Conservation (phyloP, 2,797 vertebrate species). For the Cephalopachus bancanus region DNA sequence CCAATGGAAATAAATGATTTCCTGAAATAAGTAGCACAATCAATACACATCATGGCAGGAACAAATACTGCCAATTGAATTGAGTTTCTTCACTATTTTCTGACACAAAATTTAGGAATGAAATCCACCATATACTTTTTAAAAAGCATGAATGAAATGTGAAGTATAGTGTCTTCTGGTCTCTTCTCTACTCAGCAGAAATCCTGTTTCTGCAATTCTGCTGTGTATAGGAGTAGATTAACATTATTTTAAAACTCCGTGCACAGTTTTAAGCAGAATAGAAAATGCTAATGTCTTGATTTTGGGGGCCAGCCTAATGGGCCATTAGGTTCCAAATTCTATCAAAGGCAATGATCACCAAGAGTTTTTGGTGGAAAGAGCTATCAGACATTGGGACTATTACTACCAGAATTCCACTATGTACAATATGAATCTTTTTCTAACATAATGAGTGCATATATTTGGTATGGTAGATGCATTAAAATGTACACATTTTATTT, state of each 20-base stretch:
- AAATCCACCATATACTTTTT: not conserved
- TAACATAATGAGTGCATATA: not conserved
- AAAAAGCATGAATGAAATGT: not conserved
- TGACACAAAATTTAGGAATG: not conserved
- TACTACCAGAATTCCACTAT: constrained; percentile 24
- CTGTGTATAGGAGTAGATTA: not conserved
- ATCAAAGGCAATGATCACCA: constrained; percentile 12
- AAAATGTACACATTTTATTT: not conserved
- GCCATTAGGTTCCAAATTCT: constrained; percentile 9
- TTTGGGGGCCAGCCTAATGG: not conserved
- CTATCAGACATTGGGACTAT: not conserved
- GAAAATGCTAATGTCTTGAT: constrained; percentile 20
- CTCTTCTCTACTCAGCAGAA: not conserved
- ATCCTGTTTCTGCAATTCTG: not conserved
- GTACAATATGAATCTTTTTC: not conserved
- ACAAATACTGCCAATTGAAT: not conserved
- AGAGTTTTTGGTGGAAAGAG: not conserved
- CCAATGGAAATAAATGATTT: constrained; percentile 12
- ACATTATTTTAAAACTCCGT: not conserved
- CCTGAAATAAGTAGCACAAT: not conserved
- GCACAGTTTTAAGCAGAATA: not conserved
- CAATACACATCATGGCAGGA: not conserved
- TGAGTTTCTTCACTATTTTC: not conserved
- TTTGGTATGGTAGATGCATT: not conserved
- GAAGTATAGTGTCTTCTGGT: not conserved